phyloP scores from a whole-genome alignment of 2,113 vertebrate genomes.

The Pimephales promelas region DNA sequence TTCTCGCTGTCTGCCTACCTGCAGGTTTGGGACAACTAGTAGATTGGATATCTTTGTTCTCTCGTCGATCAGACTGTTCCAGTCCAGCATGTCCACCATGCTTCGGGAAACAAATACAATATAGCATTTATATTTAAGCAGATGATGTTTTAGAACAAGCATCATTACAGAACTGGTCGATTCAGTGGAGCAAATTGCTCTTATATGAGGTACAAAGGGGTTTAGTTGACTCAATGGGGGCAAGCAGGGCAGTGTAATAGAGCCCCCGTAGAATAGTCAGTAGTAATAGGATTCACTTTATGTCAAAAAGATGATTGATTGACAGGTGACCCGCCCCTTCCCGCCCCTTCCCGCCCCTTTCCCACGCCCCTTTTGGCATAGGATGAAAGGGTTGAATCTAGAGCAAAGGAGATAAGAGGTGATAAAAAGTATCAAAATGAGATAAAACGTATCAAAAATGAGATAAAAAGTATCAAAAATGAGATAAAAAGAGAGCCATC shows the following conservation, averaged over 20 bases:
- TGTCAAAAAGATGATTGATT: too few species aligned
- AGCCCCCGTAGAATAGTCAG: background rate
- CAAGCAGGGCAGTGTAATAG: background rate
- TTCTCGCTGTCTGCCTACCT: conserved; percentile 73
- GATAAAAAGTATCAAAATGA: too few species aligned
- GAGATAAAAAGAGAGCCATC: too few species aligned
- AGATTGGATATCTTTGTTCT: conserved; percentile 80
- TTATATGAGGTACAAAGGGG: background rate
- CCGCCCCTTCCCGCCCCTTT: too few species aligned
- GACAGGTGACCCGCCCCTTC: too few species aligned
- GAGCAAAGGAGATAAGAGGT: too few species aligned
- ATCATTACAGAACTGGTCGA: conserved; percentile 5
- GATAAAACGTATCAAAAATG: too few species aligned
- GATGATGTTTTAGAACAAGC: background rate
- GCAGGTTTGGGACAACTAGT: conserved; percentile 83
- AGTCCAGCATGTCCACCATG: conserved; percentile 87
- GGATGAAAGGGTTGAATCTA: too few species aligned
- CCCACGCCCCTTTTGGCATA: too few species aligned
- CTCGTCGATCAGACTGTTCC: conserved; percentile 84
- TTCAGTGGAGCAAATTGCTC: background rate
- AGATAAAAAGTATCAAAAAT: too few species aligned
- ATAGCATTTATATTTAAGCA: background rate
- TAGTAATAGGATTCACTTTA: too few species aligned
- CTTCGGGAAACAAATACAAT: conserved; percentile 66
- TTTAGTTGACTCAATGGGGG: background rate